phyloP scores from a whole-genome alignment of 1,140 invertebrate genomes.

The Drosophila grimshawi region DNA sequence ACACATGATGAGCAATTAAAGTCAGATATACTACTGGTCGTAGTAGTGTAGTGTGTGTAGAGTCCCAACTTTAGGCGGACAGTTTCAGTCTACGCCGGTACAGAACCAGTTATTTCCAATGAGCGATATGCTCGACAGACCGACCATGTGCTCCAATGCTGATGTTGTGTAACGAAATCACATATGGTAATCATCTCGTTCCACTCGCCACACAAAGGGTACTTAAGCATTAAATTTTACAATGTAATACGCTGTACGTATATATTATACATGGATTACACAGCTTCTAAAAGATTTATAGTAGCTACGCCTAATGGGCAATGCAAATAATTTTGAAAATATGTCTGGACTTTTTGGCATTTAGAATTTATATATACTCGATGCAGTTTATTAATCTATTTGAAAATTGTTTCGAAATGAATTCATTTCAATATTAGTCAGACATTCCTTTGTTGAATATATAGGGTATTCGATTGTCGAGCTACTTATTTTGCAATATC shows the following conservation, averaged over 20 bases:
- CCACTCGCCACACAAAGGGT: constrained; percentile 40
- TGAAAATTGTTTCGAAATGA: too few species aligned
- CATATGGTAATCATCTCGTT: constrained; percentile 35
- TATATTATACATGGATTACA: background rate
- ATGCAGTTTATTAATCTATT: too few species aligned
- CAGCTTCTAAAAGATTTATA: too few species aligned
- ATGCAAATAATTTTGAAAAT: too few species aligned
- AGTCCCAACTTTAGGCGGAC: constrained; percentile 38
- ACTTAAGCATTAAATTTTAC: constrained; percentile 13
- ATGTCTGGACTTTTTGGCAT: too few species aligned
- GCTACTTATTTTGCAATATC: constrained; percentile 18
- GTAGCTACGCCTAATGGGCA: too few species aligned
- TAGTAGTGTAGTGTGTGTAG: background rate
- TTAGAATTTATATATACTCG: too few species aligned
- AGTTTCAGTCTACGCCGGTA: constrained; percentile 66
- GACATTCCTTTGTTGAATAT: background rate
- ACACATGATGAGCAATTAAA: background rate
- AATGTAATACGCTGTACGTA: background rate
- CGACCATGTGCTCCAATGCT: constrained; percentile 47
- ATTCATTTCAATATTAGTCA: too few species aligned
- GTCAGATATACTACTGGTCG: background rate
- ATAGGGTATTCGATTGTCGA: constrained; percentile 16
- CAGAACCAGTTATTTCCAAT: constrained; percentile 70
- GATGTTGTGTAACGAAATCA: constrained; percentile 59
- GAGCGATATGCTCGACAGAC: constrained; percentile 51